Conservation (phyloP, 53 echinoderm and acorn worm species). For the Luidia sarsii region DNA sequence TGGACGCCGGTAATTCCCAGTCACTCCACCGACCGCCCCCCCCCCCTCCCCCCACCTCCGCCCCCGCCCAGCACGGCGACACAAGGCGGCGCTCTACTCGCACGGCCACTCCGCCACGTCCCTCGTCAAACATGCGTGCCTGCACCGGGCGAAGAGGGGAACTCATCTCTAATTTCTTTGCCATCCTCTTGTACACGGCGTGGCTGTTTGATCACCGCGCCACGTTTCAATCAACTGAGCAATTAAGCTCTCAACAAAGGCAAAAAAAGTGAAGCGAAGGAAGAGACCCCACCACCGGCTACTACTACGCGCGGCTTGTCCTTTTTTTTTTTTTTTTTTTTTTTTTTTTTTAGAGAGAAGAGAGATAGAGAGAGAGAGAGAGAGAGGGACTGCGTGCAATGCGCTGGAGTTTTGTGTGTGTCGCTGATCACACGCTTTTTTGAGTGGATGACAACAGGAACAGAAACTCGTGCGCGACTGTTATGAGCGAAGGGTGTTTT, state of each 20-base stretch:
- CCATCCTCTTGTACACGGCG: not conserved
- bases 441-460: no score
- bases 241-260: conserved; percentile 52
- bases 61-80: not conserved
- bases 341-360: not conserved
- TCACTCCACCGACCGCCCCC: no score
- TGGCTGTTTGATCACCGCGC: conserved; percentile 35
- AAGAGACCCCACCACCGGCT: conserved; percentile 39
- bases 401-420: no score
- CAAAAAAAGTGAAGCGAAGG: no score
- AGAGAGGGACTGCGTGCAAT: not conserved
- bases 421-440: no score
- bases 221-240: conserved; percentile 45
- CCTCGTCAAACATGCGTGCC: not conserved
- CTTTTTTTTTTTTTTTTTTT: not conserved
- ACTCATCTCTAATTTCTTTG: not conserved
- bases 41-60: no score
- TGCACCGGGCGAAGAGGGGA: not conserved
- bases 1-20: conserved; percentile 17
- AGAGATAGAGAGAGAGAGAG: not conserved
- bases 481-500: no score
- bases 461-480: no score
- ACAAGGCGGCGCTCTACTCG: conserved; percentile 32
- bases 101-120: conserved; percentile 8
- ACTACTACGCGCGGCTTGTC: not conserved